Base-by-base conservation (phyloP, 1,140 invertebrate genomes). In the Diorhabda elongata region DNA sequence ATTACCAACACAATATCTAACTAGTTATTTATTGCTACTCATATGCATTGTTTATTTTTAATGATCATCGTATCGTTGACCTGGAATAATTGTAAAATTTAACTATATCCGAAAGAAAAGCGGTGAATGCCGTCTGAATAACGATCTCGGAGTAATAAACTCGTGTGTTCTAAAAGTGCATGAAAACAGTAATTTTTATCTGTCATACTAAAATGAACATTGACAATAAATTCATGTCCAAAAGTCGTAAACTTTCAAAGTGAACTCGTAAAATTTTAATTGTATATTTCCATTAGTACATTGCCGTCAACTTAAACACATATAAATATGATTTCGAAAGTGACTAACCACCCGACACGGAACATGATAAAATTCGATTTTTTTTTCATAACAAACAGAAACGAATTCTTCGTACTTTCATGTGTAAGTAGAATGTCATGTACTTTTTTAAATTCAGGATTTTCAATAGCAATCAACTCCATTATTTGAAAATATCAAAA, bases 231-330 rank as follows among this genome's bases (percentile, higher is more conserved):
- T 64, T 64, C 45, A 64, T 57, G 63, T 64, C 63, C 45, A 44
- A 64, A 57, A 56, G 52, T 26, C 63, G 63, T 64, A 64, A 64
- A 64, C n/a, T 56, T 64, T 64, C 9, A 57, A 64, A 64, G 63
- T 64, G 63, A 64, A 64, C 63, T 64, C 63, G 56, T 64, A 64
- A 64, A 64, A 64, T 64, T 64, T 64, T 64, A 64, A 64, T 64
- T 64, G 63, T 64, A 64, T 57, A 64, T 64, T 64, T 64, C 63
- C 63, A 64, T 64, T 64, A 64, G 63, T 56, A 56, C 63, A 64
- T 64, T 64, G 63, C 45, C 63, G 42, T 64, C 63, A 64, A 44
- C 61, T 62, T 44, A 62, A 62, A 62, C 61, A 62, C 61, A 44
- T 52, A 52, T 62, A 62, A 62, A 62, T 62, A 62, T 62, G 42